phyloP scores from a whole-genome alignment of 2,888 invertebrate species.

The Galerucella nymphaeae region DNA sequence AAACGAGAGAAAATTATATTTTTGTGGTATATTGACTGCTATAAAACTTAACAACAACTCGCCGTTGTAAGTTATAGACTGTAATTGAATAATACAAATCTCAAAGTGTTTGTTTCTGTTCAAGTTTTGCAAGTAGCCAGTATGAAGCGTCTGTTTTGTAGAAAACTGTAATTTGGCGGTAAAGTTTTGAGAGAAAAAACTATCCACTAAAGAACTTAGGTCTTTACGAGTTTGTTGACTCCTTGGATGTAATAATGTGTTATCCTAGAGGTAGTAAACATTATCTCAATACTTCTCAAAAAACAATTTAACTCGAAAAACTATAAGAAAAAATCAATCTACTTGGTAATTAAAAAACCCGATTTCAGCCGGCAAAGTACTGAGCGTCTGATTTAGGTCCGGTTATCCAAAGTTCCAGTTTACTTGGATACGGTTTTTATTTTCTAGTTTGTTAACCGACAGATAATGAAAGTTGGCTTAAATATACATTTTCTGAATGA shows the following conservation, averaged over 20 bases:
- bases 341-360: too few species aligned
- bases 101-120: conserved; percentile 33
- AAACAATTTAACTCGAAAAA: neutral
- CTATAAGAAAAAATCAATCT: too few species aligned
- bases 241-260: neutral
- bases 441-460: too few species aligned
- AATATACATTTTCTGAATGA: too few species aligned
- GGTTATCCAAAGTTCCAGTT: too few species aligned
- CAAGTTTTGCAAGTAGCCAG: conserved; percentile 8
- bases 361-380: too few species aligned
- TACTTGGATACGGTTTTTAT: too few species aligned
- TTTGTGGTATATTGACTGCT: conserved; percentile 19
- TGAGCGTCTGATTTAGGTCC: too few species aligned
- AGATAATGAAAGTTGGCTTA: too few species aligned
- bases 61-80: conserved; percentile 17
- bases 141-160: conserved; percentile 7
- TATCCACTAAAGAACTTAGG: neutral
- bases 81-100: conserved; percentile 40
- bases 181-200: conserved; percentile 7
- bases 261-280: neutral
- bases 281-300: neutral
- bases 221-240: neutral
- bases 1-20: conserved; percentile 23
- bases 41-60: conserved; percentile 20
- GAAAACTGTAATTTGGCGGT: conserved; percentile 33